Conservation (phyloP, 2,113 vertebrate genomes). For the Hystrix brachyura region DNA sequence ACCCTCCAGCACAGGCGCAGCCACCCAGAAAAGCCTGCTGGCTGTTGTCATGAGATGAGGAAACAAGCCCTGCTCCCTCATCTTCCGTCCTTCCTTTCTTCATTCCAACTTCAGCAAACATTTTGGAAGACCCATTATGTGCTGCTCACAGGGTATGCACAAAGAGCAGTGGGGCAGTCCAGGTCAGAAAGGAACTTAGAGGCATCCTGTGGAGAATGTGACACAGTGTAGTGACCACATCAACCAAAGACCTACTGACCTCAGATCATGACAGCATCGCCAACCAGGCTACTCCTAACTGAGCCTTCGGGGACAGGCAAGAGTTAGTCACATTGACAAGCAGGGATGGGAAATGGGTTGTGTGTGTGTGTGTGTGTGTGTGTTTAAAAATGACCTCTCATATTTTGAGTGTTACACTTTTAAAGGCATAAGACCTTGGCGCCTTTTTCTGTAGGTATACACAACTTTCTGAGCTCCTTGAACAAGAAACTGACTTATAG, state of each 20-base stretch:
- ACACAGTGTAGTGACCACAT: not conserved
- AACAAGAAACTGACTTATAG: not conserved
- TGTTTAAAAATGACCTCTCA: no score
- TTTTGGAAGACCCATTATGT: not conserved
- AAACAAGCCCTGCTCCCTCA: not conserved
- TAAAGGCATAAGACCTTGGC: not conserved
- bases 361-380: not conserved
- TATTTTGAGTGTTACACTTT: no score
- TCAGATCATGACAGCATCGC: accelerated
- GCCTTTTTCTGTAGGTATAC: not conserved
- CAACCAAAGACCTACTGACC: not conserved
- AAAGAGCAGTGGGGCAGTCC: not conserved
- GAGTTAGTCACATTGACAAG: not conserved
- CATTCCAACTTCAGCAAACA: not conserved
- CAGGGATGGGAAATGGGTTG: no score
- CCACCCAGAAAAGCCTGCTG: accelerated
- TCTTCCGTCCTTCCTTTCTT: not conserved
- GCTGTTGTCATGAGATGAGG: no score
- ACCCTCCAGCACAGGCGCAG: not conserved
- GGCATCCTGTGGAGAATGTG: not conserved
- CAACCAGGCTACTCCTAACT: accelerated
- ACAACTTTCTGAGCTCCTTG: not conserved
- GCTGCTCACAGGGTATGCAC: not conserved
- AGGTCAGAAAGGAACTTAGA: not conserved
- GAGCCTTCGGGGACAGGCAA: not conserved